Evolutionary conservation across 1,140 invertebrate genomes (phyloP).

Genomic region (Dinoponera quadriceps): DNA sequence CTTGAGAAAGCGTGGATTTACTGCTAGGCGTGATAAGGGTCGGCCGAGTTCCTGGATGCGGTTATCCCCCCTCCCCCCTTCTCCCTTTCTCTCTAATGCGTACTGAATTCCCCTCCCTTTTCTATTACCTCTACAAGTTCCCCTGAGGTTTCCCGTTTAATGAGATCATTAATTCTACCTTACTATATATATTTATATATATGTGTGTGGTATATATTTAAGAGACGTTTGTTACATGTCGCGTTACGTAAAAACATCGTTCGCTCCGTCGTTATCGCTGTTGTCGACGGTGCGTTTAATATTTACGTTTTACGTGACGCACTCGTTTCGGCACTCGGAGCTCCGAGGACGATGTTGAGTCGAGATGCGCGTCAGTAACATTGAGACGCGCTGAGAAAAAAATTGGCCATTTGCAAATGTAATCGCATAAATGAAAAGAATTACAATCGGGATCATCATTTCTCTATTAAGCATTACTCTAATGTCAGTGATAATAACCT

Average conservation of each 20-base stretch:
- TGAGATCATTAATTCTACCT: conserved; percentile 47
- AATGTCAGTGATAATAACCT: too few species aligned
- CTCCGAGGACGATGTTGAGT: background rate
- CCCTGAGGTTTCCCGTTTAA: conserved; percentile 13
- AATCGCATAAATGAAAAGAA: too few species aligned
- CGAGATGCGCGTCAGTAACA: background rate
- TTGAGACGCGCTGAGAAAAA: background rate
- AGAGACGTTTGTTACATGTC: background rate
- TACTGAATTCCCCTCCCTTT: conserved; percentile 34
- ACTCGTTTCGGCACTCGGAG: background rate
- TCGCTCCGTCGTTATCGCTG: too few species aligned
- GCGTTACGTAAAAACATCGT: background rate
- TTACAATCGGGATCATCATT: too few species aligned
- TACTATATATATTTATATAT: background rate
- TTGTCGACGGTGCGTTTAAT: background rate
- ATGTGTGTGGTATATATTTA: conserved; percentile 3
- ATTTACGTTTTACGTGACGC: too few species aligned
- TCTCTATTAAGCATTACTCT: too few species aligned
- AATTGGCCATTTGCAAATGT: too few species aligned
- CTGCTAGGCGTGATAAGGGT: conserved; percentile 73
- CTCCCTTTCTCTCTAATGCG: conserved; percentile 32
- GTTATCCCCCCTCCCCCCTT: too few species aligned
- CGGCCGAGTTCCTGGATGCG: conserved; percentile 58
- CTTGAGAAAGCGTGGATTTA: conserved; percentile 74
- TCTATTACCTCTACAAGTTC: conserved; percentile 50